Evolutionary conservation across 2,113 vertebrate species (phyloP).

Genomic region (Uria lomvia): DNA sequence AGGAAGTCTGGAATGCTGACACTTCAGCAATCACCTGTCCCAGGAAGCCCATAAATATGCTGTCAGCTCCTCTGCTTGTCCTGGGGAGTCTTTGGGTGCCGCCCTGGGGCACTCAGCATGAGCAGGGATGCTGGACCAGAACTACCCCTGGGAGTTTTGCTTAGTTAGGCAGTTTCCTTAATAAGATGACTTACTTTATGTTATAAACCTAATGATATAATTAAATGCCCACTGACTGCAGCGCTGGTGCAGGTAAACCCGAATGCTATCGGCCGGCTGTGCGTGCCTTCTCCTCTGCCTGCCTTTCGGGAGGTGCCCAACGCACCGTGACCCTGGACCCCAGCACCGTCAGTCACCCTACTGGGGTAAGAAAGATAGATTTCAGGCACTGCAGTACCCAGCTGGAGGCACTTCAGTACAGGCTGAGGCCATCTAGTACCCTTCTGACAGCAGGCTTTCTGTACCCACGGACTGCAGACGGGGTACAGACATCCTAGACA

Average conservation of each 20-base stretch:
- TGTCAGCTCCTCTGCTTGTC: background rate
- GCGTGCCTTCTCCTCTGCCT: background rate
- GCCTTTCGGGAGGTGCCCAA: background rate
- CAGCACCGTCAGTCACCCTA: background rate
- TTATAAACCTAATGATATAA: background rate
- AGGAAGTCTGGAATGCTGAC: background rate
- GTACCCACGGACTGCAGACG: background rate
- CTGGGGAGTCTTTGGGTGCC: background rate
- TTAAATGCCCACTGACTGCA: background rate
- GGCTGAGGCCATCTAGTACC: background rate
- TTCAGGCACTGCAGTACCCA: background rate
- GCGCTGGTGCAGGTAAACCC: rapidly evolving
- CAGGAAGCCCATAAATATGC: background rate
- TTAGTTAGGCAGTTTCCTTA: background rate
- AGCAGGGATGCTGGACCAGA: background rate
- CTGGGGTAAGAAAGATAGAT: background rate
- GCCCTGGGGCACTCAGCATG: background rate
- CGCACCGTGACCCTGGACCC: rapidly evolving
- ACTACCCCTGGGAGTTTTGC: background rate
- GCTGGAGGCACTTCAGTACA: background rate
- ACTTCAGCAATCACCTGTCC: background rate
- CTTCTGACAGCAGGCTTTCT: background rate
- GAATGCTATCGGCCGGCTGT: rapidly evolving
- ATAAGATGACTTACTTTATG: background rate
- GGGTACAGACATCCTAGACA: background rate